These are phyloP conservation scores for Pachyramphus minor DNA, from an alignment of 2,113 vertebrate genomes.

Conservation along the genomic window DNA sequence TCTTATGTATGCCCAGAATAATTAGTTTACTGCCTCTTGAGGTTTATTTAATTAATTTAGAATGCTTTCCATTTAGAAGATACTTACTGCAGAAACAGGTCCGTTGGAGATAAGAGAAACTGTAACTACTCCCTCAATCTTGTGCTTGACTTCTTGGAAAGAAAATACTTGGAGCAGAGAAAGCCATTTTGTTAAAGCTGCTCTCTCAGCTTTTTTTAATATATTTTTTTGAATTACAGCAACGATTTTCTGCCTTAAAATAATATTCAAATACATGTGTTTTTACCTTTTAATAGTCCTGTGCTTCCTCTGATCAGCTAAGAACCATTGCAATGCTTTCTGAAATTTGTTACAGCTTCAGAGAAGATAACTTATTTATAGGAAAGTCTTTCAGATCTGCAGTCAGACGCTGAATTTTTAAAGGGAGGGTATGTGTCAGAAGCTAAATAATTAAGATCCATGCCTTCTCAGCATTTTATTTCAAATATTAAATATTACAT, in stretches of 20 bases:
- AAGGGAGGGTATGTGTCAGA: constrained; percentile 62
- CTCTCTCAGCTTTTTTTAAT: neutral
- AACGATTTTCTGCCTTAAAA: neutral
- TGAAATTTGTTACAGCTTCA: constrained; percentile 50
- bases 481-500: constrained; percentile 68
- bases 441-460: constrained; percentile 68
- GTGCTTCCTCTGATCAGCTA: neutral
- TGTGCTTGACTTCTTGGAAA: neutral
- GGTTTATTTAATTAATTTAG: constrained; percentile 53
- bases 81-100: neutral
- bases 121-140: neutral
- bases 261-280: neutral
- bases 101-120: constrained; percentile 27
- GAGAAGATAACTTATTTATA: constrained; percentile 69
- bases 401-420: constrained; percentile 67
- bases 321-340: neutral
- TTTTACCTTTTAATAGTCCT: neutral
- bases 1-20: constrained; percentile 48
- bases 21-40: constrained; percentile 51
- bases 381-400: constrained; percentile 58
- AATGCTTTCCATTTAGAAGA: constrained; percentile 46
- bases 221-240: neutral
- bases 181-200: neutral
- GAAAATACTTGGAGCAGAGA: neutral
- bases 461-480: constrained; percentile 68